These are phyloP conservation scores for Drosophila tani DNA, from an alignment of 1,140 invertebrate species.

Conservation along the genomic window DNA sequence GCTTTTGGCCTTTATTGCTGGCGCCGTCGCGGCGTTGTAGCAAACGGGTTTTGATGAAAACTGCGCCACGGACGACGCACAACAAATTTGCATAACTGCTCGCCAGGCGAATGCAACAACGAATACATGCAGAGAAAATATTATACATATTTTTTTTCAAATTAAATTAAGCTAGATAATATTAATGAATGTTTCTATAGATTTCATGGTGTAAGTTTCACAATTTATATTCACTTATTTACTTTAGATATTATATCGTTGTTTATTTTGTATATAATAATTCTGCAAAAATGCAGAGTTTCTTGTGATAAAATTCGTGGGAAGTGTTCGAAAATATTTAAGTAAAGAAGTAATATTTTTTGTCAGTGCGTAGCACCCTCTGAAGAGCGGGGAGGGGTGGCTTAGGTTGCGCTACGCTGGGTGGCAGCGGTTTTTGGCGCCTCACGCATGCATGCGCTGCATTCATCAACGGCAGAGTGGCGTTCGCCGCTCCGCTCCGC, in stretches of 20 bases:
- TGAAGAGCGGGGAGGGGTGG: not conserved
- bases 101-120: constrained; percentile 46
- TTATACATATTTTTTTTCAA: not conserved
- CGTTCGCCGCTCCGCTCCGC: not conserved
- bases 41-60: constrained; percentile 75
- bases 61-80: constrained; percentile 62
- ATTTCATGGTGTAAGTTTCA: too few relatives aligned
- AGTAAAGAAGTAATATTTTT: not conserved
- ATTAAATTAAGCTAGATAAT: not conserved
- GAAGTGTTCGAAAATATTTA: not conserved
- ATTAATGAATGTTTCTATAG: too few relatives aligned
- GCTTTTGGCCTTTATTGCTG: constrained; percentile 43
- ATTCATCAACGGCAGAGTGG: constrained; percentile 73
- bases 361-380: constrained; percentile 1
- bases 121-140: not conserved
- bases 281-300: not conserved
- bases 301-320: not conserved
- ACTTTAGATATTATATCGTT: too few relatives aligned
- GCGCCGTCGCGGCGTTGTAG: constrained; percentile 45
- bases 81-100: constrained; percentile 82
- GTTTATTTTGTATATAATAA: too few relatives aligned
- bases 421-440: constrained; percentile 51
- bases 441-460: constrained; percentile 81
- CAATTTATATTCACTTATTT: too few relatives aligned
- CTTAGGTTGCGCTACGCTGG: constrained; percentile 26